Evolutionary conservation across 2,888 invertebrate species (phyloP).

Genomic region (Eretmocerus hayati): DNA sequence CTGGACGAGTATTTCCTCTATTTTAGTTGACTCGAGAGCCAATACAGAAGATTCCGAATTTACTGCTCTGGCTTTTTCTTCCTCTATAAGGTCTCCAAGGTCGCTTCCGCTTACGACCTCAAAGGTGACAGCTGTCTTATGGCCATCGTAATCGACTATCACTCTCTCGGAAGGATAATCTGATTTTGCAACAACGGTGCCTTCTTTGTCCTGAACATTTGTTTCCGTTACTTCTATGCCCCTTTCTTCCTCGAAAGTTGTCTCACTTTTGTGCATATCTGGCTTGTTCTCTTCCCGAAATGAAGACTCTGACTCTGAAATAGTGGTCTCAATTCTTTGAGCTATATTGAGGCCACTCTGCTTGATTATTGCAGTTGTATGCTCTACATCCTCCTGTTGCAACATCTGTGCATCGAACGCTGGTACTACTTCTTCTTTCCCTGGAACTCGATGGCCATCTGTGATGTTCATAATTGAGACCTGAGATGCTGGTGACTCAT

Average conservation of each 20-base stretch:
- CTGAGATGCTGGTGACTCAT: slow-evolving; percentile 30
- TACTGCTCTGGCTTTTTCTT: slow-evolving; percentile 22
- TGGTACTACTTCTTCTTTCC: slow-evolving; percentile 36
- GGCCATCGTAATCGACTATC: slow-evolving; percentile 35
- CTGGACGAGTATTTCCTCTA: slow-evolving; percentile 37
- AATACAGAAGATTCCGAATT: slow-evolving; percentile 28
- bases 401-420: slow-evolving; percentile 34
- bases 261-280: slow-evolving; percentile 51
- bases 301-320: slow-evolving; percentile 52
- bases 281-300: slow-evolving; percentile 47
- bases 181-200: slow-evolving; percentile 31
- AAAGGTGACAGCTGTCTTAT: slow-evolving; percentile 33
- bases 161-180: slow-evolving; percentile 34
- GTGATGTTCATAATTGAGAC: slow-evolving; percentile 23
- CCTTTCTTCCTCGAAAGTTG: slow-evolving; percentile 54
- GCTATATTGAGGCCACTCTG: slow-evolving; percentile 48
- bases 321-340: slow-evolving; percentile 46
- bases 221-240: slow-evolving; percentile 54
- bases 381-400: slow-evolving; percentile 39
- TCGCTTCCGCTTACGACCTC: slow-evolving; percentile 35
- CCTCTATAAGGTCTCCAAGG: slow-evolving; percentile 26
- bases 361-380: slow-evolving; percentile 34
- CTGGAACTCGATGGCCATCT: slow-evolving; percentile 37
- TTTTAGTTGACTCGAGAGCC: slow-evolving; percentile 34
- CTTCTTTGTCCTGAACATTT: slow-evolving; percentile 34